phyloP scores from a whole-genome alignment of 2,888 invertebrate species.

The Gastrophysa polygoni region DNA sequence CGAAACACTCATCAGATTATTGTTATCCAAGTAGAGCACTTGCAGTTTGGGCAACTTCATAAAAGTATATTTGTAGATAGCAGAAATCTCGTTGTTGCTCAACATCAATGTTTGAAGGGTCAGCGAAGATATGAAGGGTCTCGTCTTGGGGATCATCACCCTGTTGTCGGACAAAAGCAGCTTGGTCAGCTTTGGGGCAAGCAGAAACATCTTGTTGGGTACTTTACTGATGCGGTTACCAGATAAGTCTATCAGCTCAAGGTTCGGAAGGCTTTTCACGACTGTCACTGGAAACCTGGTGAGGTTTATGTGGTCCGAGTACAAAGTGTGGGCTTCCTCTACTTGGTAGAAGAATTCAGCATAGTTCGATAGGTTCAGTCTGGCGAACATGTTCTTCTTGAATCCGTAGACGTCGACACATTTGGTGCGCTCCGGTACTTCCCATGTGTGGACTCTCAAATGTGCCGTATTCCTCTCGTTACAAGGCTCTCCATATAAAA shows the following conservation, averaged over 20 bases:
- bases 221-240: conserved; percentile 49
- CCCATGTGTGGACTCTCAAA: conserved; percentile 38
- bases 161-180: conserved; percentile 42
- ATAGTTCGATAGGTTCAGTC: conserved; percentile 23
- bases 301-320: conserved; percentile 50
- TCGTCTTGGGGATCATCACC: conserved; percentile 42
- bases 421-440: conserved; percentile 36
- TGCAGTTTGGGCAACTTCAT: conserved; percentile 42
- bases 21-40: conserved; percentile 51
- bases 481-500: conserved; percentile 50
- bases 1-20: conserved; percentile 42
- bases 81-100: conserved; percentile 48
- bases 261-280: conserved; percentile 40
- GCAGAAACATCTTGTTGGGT: conserved; percentile 38
- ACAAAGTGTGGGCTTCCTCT: conserved; percentile 43
- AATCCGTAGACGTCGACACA: conserved; percentile 50
- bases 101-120: conserved; percentile 48
- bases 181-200: conserved; percentile 44
- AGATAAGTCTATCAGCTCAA: conserved; percentile 50
- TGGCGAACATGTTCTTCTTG: conserved; percentile 29
- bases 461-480: conserved; percentile 49
- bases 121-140: conserved; percentile 43
- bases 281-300: conserved; percentile 34
- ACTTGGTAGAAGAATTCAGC: conserved; percentile 30
- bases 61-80: conserved; percentile 45